Evolutionary conservation across 2,888 invertebrate species (phyloP), one percentile per base, ranked within the genome.

Genomic region (Xestia ashworthii): DNA sequence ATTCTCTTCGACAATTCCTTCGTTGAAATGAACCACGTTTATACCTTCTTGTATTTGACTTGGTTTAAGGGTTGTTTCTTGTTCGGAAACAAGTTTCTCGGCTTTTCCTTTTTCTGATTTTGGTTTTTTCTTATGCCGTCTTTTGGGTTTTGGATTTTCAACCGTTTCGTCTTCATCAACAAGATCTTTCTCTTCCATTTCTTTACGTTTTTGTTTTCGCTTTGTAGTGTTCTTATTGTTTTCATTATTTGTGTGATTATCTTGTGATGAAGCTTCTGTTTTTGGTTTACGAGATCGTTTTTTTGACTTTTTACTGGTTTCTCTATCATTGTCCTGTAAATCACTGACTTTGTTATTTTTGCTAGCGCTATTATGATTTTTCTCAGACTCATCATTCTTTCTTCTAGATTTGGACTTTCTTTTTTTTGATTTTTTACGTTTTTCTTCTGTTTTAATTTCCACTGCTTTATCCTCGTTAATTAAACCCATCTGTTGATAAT

Each of bases 1-100:
- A 22, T 85, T 79, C 32, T 88, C 84, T 73, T 88, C 83, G 41
- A 60, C 66, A 5, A 67, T 72, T 41, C 82, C 82, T 76, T 87
- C 83, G 5, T 53, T 66, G 64, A 82, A 71, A 67, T 83, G 66
- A 46, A 74, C 83, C 8, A 85, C 62, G 68, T 88, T 78, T 55
- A 84, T 38, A 41, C 50, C 74, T 32, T 80, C 80, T 46, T 83
- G 73, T 53, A 85, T 83, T 58, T 84, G 80, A 38, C 71, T 87
- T 48, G 82, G 50, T n/a, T 62, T 71, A 12, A 22, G n/a, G 0
- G 11, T 50, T 55, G 32, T 71, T 62, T 19, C 32, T 73, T 83
- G 69, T 80, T 78, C 79, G n/a, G 84, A 76, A 78, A 78, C 48
- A 1, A 66, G 38, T 14, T 46, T 72, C 9, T 85, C 84, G 46